Base-by-base conservation (phyloP, 2,888 invertebrate species). In the Cephus runcator region DNA sequence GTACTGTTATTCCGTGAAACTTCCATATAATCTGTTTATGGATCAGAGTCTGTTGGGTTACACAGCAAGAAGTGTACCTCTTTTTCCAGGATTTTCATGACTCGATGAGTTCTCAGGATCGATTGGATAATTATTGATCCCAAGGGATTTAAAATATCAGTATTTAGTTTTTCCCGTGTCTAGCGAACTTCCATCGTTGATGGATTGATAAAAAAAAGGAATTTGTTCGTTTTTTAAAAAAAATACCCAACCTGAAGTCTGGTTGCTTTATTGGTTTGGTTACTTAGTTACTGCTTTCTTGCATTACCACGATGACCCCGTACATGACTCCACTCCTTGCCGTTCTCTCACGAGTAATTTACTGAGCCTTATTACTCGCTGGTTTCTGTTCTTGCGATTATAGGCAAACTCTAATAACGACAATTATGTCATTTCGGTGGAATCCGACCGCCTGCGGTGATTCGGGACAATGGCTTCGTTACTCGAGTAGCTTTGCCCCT, bases 341-440 rank as follows among this genome's bases (percentile, higher is more conserved):
- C 78, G 78, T 79, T 77, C 77, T 74, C 80, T 83, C 81, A 82
- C 86, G 86, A 88, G 90, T 88, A 89, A 90, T 90, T 90, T 89
- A 82, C 86, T 84, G 77, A 79, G 77, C 85, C 82, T 86, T 85
- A 87, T 88, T 89, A 88, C 83, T 83, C 82, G 81, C 79, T 83
- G 86, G 81, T 85, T 86, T 87, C 31, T 83, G 85, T 86, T 87
- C 83, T 84, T 83, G 83, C 86, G 86, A 88, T 88, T 88, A 88
- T 87, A 89, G 87, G 81, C 87, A 86, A 88, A 87, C 85, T 86
- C 84, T 89, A 90, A 90, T 90, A 89, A 89, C 85, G 86, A 90
- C 88, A 89, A 90, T 90, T 90, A 90, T 88, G 88, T 87, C 86
- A 87, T 90, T 88, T 87, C 86, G 83, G 74, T 79, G 87, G 88